Evolutionary conservation across 2,113 vertebrate genomes (phyloP).

Genomic region (Lathamus discolor): DNA sequence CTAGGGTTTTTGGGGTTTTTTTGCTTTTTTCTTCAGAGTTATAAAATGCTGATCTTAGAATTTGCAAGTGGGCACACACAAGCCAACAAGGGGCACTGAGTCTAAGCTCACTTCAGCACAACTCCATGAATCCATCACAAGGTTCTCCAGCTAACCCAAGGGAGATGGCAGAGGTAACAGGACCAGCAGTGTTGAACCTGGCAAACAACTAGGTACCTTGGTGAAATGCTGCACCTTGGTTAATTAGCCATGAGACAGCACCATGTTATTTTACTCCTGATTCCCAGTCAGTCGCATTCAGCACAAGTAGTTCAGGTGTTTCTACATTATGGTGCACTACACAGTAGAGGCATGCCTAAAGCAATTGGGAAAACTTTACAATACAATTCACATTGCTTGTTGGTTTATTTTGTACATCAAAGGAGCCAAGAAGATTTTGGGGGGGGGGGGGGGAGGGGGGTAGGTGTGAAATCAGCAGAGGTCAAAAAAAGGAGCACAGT

Average conservation of each 20-base stretch:
- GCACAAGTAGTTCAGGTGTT: neutral
- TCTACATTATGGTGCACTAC: rapidly evolving
- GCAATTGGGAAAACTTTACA: neutral
- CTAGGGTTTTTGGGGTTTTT: neutral
- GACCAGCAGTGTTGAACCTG: neutral
- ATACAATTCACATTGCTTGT: rapidly evolving
- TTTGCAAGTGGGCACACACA: neutral
- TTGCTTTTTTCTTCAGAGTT: neutral
- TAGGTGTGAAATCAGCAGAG: rapidly evolving
- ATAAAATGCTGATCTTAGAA: neutral
- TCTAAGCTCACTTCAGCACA: neutral
- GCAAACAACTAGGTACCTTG: neutral
- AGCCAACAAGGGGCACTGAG: neutral
- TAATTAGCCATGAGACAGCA: neutral
- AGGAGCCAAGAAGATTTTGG: neutral
- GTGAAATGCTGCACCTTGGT: neutral
- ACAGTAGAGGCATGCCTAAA: neutral
- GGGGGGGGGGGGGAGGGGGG: rapidly evolving
- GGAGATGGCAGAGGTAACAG: neutral
- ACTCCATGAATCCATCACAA: neutral
- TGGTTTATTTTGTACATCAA: neutral
- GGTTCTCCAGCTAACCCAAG: neutral
- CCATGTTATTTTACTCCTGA: neutral
- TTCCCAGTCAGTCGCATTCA: neutral
- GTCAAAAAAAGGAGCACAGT: neutral